These are phyloP conservation scores for Ricordea florida DNA, from an alignment of 92 coral and sea anemone species.

Conservation along the genomic window DNA sequence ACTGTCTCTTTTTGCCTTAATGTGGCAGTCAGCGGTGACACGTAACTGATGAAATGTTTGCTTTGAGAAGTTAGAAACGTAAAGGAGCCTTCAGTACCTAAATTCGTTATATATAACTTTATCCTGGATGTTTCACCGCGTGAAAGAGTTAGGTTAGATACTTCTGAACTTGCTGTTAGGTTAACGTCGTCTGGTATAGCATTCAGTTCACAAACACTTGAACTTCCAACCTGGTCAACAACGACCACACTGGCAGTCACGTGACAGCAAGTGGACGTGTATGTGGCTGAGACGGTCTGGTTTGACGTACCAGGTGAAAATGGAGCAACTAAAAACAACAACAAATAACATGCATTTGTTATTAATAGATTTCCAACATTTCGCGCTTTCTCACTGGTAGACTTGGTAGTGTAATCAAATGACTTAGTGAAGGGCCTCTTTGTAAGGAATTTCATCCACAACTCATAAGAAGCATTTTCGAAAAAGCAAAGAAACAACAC, in stretches of 20 bases:
- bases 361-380: too few relatives aligned
- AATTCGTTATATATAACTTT: neutral
- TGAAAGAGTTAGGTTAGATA: neutral
- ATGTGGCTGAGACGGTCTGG: slow-evolving; percentile 16
- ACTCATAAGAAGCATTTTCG: too few relatives aligned
- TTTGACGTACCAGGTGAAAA: slow-evolving; percentile 3
- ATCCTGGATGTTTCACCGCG: neutral
- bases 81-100: slow-evolving; percentile 3
- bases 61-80: neutral
- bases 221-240: slow-evolving; percentile 40
- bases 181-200: slow-evolving; percentile 9
- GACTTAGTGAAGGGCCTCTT: too few relatives aligned
- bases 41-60: neutral
- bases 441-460: too few relatives aligned
- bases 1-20: slow-evolving; percentile 4
- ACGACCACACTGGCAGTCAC: slow-evolving; percentile 38
- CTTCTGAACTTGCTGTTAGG: neutral
- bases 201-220: slow-evolving; percentile 23
- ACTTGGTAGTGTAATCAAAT: too few relatives aligned
- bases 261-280: slow-evolving; percentile 47
- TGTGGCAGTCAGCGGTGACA: neutral
- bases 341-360: too few relatives aligned
- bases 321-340: slow-evolving; percentile 20
- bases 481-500: too few relatives aligned
- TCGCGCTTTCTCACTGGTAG: too few relatives aligned